A percentile compares a stretch with the other conserved stretches of the same genome.
Evolutionary conservation across 2,888 invertebrate species (phyloP).

Genomic region (Alcis repandata): DNA sequence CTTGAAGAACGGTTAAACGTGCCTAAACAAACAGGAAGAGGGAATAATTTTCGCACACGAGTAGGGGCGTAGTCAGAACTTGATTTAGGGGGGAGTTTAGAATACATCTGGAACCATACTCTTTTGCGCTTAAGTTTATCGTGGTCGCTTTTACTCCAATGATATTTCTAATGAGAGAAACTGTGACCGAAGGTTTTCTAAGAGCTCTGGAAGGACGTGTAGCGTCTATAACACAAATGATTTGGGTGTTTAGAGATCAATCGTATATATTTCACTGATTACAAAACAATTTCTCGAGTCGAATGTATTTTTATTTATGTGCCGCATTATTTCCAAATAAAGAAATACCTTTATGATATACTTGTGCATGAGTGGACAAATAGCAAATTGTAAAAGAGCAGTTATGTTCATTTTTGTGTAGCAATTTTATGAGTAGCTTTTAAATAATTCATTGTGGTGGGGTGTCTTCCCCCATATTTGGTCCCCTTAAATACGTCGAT

Average conservation of each 20-base stretch:
- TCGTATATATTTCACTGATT: no score
- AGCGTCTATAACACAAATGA: no score
- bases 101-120: background rate
- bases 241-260: no score
- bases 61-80: conserved; percentile 23
- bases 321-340: no score
- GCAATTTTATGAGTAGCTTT: background rate
- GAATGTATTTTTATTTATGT: no score
- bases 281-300: no score
- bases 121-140: background rate
- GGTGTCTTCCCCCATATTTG: background rate
- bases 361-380: no score
- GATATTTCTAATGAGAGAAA: no score
- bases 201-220: no score
- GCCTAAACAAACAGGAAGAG: conserved; percentile 59
- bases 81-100: conserved; percentile 16
- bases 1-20: conserved; percentile 53
- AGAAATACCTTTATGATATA: no score
- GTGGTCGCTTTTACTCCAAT: background rate
- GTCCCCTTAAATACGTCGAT: conserved; percentile 16
- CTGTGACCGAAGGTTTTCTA: no score
- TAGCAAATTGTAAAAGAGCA: no score
- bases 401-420: background rate
- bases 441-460: background rate
- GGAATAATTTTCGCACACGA: conserved; percentile 54